These are phyloP conservation scores for Sorex fumeus DNA, from an alignment of 2,113 vertebrate species.

Conservation along the genomic window DNA sequence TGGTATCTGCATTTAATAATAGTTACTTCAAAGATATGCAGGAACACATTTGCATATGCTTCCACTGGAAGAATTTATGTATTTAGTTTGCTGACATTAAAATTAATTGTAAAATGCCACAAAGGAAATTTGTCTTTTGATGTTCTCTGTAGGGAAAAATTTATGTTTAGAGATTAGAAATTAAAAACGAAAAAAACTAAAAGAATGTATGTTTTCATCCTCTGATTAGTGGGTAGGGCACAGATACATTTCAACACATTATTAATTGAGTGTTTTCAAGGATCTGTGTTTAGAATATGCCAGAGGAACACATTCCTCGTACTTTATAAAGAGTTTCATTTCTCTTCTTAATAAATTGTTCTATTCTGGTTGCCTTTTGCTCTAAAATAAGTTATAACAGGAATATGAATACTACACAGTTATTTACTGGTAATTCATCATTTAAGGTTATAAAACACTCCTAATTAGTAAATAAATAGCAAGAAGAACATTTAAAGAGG, in stretches of 20 bases:
- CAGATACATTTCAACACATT: slow-evolving; percentile 66
- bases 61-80: slow-evolving; percentile 85
- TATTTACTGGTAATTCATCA: slow-evolving; percentile 61
- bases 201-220: slow-evolving; percentile 73
- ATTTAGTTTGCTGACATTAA: slow-evolving; percentile 84
- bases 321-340: slow-evolving; percentile 58
- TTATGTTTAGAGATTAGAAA: slow-evolving; percentile 69
- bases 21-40: slow-evolving; percentile 87
- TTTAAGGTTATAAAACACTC: slow-evolving; percentile 61
- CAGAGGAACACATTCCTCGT: slow-evolving; percentile 46
- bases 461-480: slow-evolving; percentile 66
- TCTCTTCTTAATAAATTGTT: slow-evolving; percentile 61
- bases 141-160: slow-evolving; percentile 76
- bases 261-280: slow-evolving; percentile 79
- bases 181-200: slow-evolving; percentile 69
- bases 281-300: slow-evolving; percentile 57
- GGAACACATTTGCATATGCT: slow-evolving; percentile 86
- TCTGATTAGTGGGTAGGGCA: slow-evolving; percentile 72
- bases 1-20: slow-evolving; percentile 87
- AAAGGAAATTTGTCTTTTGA: slow-evolving; percentile 82
- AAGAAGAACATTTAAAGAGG: slow-evolving; percentile 44
- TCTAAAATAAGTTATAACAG: slow-evolving; percentile 33
- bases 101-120: slow-evolving; percentile 86
- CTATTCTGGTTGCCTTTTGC: background rate
- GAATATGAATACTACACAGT: slow-evolving; percentile 43